Evolutionary conservation across 2,888 invertebrate species (phyloP).

Genomic region (Torymus auratus): DNA sequence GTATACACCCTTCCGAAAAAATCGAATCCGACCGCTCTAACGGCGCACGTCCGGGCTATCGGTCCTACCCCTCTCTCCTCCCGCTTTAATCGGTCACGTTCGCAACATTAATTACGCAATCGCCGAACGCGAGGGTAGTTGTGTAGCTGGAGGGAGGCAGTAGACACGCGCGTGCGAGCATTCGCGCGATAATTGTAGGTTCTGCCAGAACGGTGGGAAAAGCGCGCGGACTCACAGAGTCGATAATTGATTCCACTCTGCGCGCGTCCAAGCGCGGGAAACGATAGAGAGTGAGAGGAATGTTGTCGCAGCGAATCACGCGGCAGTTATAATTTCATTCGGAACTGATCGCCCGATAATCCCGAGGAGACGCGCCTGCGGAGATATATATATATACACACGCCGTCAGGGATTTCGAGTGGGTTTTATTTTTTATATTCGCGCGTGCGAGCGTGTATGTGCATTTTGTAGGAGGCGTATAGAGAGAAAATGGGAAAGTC

Average conservation of each 20-base stretch:
- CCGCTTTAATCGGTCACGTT: slow-evolving; percentile 44
- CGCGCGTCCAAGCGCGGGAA: neutral
- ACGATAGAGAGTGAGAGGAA: slow-evolving; percentile 23
- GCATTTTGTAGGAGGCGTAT: no score
- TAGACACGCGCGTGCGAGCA: neutral
- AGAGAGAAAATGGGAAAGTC: no score
- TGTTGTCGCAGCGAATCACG: slow-evolving; percentile 37
- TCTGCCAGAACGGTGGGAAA: slow-evolving; percentile 4
- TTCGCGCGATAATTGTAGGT: slow-evolving; percentile 35
- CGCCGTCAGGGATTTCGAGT: no score
- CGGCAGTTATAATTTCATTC: slow-evolving; percentile 43
- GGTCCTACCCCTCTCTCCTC: slow-evolving; percentile 1
- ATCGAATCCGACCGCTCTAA: neutral
- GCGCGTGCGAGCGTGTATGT: no score
- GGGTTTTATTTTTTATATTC: no score
- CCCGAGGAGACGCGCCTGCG: neutral
- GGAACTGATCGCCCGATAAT: slow-evolving; percentile 46
- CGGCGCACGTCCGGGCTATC: slow-evolving; percentile 1
- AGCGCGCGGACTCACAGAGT: no score
- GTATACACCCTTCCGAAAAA: neutral
- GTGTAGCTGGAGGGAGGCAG: neutral
- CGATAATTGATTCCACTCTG: slow-evolving; percentile 41
- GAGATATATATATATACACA: no score
- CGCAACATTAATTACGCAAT: slow-evolving; percentile 40
- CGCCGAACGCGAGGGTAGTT: neutral